phyloP scores from a whole-genome alignment of 2,113 vertebrate species.

The Pyrgilauda ruficollis region DNA sequence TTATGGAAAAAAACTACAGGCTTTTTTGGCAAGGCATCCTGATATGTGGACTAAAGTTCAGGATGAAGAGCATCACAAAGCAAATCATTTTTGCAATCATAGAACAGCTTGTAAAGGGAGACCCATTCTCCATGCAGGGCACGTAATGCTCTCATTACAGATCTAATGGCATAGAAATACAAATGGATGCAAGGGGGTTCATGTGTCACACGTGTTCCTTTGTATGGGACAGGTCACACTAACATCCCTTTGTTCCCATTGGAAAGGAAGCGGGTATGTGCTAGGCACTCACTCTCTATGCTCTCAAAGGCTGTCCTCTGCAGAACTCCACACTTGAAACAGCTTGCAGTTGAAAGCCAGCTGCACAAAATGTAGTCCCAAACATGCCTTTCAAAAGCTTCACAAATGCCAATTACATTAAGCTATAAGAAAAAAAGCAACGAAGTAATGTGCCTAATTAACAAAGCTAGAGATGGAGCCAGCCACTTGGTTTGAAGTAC shows the following conservation, averaged over 20 bases:
- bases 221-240: neutral
- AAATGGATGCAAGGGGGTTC: neutral
- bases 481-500: constrained; percentile 38
- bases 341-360: constrained; percentile 18
- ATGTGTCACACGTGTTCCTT: neutral
- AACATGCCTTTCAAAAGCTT: constrained; percentile 33
- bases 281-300: rapidly evolving
- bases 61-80: neutral
- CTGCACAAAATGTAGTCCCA: constrained; percentile 9
- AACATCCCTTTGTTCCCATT: neutral
- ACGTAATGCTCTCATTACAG: rapidly evolving
- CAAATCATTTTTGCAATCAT: neutral
- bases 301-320: neutral
- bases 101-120: neutral
- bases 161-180: neutral
- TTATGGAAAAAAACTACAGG: neutral
- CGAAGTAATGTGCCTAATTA: constrained; percentile 37
- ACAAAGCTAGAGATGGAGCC: constrained; percentile 30
- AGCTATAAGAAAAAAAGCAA: neutral
- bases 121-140: neutral
- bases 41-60: neutral
- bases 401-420: constrained; percentile 22
- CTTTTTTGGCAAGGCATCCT: neutral
- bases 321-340: neutral
- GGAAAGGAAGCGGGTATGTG: neutral